A percentile compares a stretch with the other conserved stretches of the same genome.
These are phyloP conservation scores for Gasterosteus aculeatus DNA, from an alignment of 2,113 vertebrate species.

Conservation along the genomic window DNA sequence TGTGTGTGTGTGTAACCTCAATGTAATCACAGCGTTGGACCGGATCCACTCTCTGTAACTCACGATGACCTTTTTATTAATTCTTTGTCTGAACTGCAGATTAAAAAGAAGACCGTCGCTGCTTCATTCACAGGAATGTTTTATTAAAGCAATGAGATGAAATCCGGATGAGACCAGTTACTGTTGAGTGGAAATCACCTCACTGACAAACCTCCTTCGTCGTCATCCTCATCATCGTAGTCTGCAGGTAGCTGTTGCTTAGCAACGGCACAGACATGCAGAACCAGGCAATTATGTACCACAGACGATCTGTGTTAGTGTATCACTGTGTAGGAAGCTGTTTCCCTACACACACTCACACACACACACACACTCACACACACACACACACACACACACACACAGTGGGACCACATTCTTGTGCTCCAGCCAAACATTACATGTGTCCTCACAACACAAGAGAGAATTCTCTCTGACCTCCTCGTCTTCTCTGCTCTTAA, in stretches of 20 bases:
- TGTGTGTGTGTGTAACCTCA: too few species aligned
- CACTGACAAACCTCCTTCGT: neutral
- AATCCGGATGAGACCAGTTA: too few species aligned
- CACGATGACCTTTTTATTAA: too few species aligned
- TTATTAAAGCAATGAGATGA: too few species aligned
- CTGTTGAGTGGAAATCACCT: neutral
- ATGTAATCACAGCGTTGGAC: neutral
- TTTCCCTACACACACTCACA: conserved; percentile 28
- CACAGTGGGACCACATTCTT: conserved; percentile 55
- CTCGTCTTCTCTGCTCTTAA: neutral
- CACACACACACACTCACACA: conserved; percentile 26
- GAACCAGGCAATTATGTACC: conserved; percentile 41
- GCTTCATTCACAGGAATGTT: too few species aligned
- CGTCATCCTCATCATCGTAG: too few species aligned
- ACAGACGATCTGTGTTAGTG: conserved; percentile 40
- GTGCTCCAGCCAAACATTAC: conserved; percentile 70
- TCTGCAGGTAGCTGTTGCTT: too few species aligned
- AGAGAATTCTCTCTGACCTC: conserved; percentile 21
- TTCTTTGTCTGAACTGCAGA: too few species aligned
- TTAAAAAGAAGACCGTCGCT: too few species aligned
- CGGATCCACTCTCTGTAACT: neutral
- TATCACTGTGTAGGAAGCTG: conserved; percentile 48
- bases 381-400: conserved; percentile 19
- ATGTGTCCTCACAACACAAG: conserved; percentile 51
- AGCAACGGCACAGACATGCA: conserved; percentile 44